These are phyloP conservation scores for Cataglyphis altisquamis DNA, from an alignment of 2,888 invertebrate species.

Conservation along the genomic window DNA sequence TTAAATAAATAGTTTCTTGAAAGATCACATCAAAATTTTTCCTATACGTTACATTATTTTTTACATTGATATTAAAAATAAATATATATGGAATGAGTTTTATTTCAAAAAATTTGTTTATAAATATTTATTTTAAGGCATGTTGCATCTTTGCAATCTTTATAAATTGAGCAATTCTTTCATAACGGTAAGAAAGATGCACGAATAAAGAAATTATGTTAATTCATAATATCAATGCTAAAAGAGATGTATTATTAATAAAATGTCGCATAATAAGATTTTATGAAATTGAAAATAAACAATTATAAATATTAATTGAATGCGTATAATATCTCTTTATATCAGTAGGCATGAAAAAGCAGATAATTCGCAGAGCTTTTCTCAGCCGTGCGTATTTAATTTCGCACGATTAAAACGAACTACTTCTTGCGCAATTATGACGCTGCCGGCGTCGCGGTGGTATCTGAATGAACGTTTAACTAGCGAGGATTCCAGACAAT, in stretches of 20 bases:
- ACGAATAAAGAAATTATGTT: neutral
- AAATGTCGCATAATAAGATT: slow-evolving; percentile 17
- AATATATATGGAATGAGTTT: neutral
- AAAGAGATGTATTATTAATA: slow-evolving; percentile 9
- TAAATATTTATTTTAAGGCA: neutral
- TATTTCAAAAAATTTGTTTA: neutral
- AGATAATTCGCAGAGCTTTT: slow-evolving; percentile 54
- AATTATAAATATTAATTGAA: slow-evolving; percentile 38
- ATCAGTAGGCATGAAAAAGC: slow-evolving; percentile 23
- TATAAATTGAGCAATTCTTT: slow-evolving; percentile 27
- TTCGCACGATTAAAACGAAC: slow-evolving; percentile 52
- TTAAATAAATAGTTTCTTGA: neutral
- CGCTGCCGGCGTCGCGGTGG: slow-evolving; percentile 32
- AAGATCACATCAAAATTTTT: neutral
- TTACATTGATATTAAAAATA: neutral
- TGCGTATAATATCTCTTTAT: slow-evolving; percentile 24
- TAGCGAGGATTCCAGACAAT: slow-evolving; percentile 57
- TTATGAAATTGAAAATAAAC: slow-evolving; percentile 11
- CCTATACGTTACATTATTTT: too few relatives aligned
- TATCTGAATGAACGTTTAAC: slow-evolving; percentile 53
- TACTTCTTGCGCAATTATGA: slow-evolving; percentile 43
- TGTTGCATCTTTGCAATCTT: neutral
- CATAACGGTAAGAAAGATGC: neutral
- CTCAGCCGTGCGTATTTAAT: slow-evolving; percentile 46
- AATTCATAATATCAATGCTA: slow-evolving; percentile 14